Evolutionary conservation across 1,140 invertebrate genomes (phyloP).

Genomic region (Muscidifurax raptorellus): DNA sequence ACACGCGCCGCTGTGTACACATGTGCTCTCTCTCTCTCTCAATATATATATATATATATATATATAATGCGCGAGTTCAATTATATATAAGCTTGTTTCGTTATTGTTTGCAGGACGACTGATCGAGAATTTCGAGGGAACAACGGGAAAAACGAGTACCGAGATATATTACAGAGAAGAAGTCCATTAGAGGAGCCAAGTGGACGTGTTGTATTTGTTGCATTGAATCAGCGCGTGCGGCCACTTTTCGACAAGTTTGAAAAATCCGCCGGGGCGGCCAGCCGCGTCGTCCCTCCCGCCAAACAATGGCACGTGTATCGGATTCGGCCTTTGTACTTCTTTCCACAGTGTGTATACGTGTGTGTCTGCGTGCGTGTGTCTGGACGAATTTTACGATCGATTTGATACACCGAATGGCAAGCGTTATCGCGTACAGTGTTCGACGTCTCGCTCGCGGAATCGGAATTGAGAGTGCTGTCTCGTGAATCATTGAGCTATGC

Average conservation of each 20-base stretch:
- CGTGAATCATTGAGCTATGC: neutral
- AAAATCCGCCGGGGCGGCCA: slow-evolving; percentile 12
- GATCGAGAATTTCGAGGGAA: neutral
- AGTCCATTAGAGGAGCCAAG: slow-evolving; percentile 39
- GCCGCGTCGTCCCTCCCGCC: neutral
- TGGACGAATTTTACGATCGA: slow-evolving; percentile 14
- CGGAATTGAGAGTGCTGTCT: no score
- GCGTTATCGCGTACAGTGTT: neutral
- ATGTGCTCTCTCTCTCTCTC: neutral
- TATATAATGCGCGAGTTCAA: neutral
- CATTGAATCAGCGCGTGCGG: slow-evolving; percentile 25
- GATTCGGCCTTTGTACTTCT: neutral
- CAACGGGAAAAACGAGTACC: neutral
- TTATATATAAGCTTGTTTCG: neutral
- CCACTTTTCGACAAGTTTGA: neutral
- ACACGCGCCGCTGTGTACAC: no score
- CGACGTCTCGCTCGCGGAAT: no score
- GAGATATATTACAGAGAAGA: slow-evolving; percentile 5
- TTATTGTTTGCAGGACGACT: no score
- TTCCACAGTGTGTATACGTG: neutral
- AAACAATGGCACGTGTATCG: neutral
- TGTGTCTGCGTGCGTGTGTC: no score
- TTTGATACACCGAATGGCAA: neutral
- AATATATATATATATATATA: no score
- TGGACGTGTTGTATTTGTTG: slow-evolving; percentile 21